A percentile compares a stretch with the other conserved stretches of the same genome.
phyloP scores from a whole-genome alignment of 1,140 invertebrate genomes.

The Dufourea novaeangliae region DNA sequence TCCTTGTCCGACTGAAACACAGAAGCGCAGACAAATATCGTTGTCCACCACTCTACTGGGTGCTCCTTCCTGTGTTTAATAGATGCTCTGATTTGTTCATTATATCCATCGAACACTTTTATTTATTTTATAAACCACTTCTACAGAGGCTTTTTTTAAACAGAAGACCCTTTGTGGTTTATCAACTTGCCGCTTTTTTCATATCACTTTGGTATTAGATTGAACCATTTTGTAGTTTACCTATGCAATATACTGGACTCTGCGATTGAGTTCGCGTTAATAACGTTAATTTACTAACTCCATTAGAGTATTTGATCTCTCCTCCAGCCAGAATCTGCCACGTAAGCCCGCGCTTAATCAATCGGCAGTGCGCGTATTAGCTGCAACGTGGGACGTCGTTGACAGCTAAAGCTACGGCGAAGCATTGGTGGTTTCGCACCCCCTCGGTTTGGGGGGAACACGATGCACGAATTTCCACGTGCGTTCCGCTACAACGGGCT shows the following conservation, averaged over 20 bases:
- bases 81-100: no score
- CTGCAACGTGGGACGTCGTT: slow-evolving; percentile 33
- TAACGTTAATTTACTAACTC: slow-evolving; percentile 11
- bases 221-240: no score
- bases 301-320: background rate
- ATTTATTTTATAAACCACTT: no score
- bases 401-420: slow-evolving; percentile 13
- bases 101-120: no score
- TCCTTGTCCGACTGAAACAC: background rate
- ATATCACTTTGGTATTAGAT: no score
- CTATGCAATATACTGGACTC: no score
- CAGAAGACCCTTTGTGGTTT: no score
- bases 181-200: no score
- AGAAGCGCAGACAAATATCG: no score
- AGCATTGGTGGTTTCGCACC: slow-evolving; percentile 42
- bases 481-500: slow-evolving; percentile 49
- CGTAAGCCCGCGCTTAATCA: slow-evolving; percentile 51
- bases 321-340: slow-evolving; percentile 7
- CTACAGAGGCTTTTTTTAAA: no score
- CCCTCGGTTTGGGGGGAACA: slow-evolving; percentile 17
- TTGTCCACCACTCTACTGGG: no score
- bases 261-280: background rate
- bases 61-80: no score
- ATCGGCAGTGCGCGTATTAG: slow-evolving; percentile 33
- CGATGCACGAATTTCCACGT: slow-evolving; percentile 50